Evolutionary conservation across 1,140 invertebrate species (phyloP), one percentile per base, ranked within the genome.

Genomic region (Sweltsa coloradensis): DNA sequence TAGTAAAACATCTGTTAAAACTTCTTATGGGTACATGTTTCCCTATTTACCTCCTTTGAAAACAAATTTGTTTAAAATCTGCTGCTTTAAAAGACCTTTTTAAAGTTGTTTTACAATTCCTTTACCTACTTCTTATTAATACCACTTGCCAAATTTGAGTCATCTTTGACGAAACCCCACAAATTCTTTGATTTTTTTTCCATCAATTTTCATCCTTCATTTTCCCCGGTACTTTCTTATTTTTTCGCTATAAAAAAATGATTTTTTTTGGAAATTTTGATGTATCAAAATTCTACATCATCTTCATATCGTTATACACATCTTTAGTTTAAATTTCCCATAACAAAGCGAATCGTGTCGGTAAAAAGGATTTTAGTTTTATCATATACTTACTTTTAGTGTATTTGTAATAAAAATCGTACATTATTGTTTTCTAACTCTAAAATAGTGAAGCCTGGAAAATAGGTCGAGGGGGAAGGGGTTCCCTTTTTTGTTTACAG

Each of bases 171-270:
- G 52, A 36, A 70, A 45, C 7, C 63, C 64, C 31, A 67, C 46
- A 59, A 62, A 71, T 53, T 64, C 57, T 7, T 36, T 50, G 37
- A 71, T 59, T 29, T 61, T 55, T 44, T 46, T 47, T 6, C 63
- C 63, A 50, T 57, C 59, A 21, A 55, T n/a, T 55, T 57, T 74
- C 70, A 60, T 71, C 68, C 57, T 71, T 74, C 52, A 72, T 64
- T 56, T 68, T 62, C 5, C 69, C 67, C 3, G 67, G 19, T 4
- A 67, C 60, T 51, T 74, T 73, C 53, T 68, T 69, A 52, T 71
- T 70, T 5, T 5, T 16, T 7, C 23, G 11, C 16, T 19, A n/a
- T 5, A 5, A 16, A 37, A 19, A 22, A 22, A 37, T 37, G 36
- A 37, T 16, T 37, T 5, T 3, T 16, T 7, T 16, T 9, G 11